A percentile compares a stretch with the other conserved stretches of the same genome.
Conservation (phyloP, 2,888 invertebrate genomes). For the Dicranocentrus wangi region DNA sequence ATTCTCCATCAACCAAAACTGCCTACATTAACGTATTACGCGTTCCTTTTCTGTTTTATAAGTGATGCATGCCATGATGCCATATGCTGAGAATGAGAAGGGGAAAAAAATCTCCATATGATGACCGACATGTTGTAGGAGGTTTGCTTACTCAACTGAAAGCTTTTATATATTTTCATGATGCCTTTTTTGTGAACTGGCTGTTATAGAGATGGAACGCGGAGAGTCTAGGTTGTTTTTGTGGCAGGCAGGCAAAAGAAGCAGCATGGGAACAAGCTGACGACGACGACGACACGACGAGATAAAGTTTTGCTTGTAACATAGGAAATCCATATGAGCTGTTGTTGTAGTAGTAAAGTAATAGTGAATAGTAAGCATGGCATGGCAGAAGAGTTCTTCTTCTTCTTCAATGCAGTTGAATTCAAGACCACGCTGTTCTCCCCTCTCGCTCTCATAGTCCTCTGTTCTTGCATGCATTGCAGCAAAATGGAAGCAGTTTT, state of each 20-base stretch:
- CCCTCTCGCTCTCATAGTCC: too few relatives aligned
- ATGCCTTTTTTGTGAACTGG: too few relatives aligned
- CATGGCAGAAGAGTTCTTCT: too few relatives aligned
- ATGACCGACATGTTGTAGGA: conserved; percentile 51
- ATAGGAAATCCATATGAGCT: conserved; percentile 7
- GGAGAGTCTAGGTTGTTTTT: neutral
- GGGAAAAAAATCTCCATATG: conserved; percentile 57
- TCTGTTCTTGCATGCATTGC: conserved; percentile 24
- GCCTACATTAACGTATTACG: conserved; percentile 14
- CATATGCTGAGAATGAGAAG: neutral
- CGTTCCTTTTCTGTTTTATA: conserved; percentile 4
- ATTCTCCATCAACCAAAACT: neutral
- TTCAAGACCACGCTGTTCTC: conserved; percentile 29
- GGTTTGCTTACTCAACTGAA: neutral
- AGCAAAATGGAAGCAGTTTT: conserved; percentile 18
- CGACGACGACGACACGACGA: too few relatives aligned
- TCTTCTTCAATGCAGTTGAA: conserved; percentile 12
- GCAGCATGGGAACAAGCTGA: neutral
- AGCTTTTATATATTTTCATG: too few relatives aligned
- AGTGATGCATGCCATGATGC: conserved; percentile 9
- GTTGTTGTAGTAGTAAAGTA: neutral
- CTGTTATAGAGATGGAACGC: neutral
- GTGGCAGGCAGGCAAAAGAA: neutral
- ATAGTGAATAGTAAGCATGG: too few relatives aligned
- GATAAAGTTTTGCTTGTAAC: neutral